These are phyloP conservation scores for Hemibagrus guttatus DNA, from an alignment of 2,797 vertebrate species.

Conservation along the genomic window DNA sequence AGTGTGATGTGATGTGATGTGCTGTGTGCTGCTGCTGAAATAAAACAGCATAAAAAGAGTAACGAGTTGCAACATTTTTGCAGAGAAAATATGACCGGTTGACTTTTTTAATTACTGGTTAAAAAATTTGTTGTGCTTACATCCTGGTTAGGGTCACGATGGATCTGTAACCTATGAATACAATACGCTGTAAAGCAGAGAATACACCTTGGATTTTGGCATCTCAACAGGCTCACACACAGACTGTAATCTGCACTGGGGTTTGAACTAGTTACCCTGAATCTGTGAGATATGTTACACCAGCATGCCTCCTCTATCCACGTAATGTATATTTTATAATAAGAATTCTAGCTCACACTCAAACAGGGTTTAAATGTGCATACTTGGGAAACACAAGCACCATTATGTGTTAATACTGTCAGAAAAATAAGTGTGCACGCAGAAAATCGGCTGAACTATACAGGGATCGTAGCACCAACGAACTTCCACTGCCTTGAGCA, in stretches of 20 bases:
- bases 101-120: background rate
- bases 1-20: background rate
- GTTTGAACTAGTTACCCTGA: background rate
- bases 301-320: background rate
- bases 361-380: background rate
- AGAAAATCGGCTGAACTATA: background rate
- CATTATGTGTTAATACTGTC: background rate
- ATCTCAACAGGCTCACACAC: background rate
- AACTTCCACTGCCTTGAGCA: constrained; percentile 16
- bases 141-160: background rate
- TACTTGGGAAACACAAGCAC: background rate
- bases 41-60: background rate
- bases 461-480: constrained; percentile 6
- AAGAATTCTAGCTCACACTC: background rate
- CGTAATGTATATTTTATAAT: background rate
- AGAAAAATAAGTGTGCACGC: background rate
- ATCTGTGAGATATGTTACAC: background rate
- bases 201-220: background rate
- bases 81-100: background rate
- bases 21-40: background rate
- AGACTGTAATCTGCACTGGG: background rate
- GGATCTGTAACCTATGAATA: background rate
- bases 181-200: background rate
- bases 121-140: background rate
- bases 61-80: background rate